phyloP scores from a whole-genome alignment of 2,888 invertebrate species.

The Lasioglossum malachurum region DNA sequence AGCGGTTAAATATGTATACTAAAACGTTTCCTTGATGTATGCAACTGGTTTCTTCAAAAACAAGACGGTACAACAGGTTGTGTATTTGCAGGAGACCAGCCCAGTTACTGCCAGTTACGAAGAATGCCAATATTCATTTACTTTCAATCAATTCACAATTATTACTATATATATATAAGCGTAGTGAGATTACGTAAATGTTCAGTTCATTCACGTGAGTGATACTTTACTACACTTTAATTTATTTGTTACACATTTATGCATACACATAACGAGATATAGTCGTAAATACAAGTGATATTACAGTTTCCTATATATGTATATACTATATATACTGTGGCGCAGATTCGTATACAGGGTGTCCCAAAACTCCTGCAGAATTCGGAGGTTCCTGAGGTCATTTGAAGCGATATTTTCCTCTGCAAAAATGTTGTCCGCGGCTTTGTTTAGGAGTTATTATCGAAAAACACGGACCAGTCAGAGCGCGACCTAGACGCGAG shows the following conservation, averaged over 20 bases:
- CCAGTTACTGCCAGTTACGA: background rate
- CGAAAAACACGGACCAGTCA: too few species aligned
- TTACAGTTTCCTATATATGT: background rate
- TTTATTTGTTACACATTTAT: background rate
- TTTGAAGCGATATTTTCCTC: too few species aligned
- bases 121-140: background rate
- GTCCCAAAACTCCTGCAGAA: too few species aligned
- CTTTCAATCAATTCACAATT: background rate
- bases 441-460: too few species aligned
- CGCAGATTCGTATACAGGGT: too few species aligned
- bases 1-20: background rate
- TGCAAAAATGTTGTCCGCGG: too few species aligned
- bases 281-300: background rate
- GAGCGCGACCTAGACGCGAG: too few species aligned
- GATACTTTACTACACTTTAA: background rate
- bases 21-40: constrained; percentile 5
- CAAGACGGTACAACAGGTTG: background rate
- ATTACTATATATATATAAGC: background rate
- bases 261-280: background rate
- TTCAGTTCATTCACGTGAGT: background rate
- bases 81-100: background rate
- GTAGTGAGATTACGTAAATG: background rate
- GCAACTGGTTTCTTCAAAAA: background rate
- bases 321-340: too few species aligned
- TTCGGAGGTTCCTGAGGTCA: too few species aligned